These are phyloP conservation scores for Bombus breviceps DNA, from an alignment of 1,140 invertebrate genomes.

Conservation along the genomic window DNA sequence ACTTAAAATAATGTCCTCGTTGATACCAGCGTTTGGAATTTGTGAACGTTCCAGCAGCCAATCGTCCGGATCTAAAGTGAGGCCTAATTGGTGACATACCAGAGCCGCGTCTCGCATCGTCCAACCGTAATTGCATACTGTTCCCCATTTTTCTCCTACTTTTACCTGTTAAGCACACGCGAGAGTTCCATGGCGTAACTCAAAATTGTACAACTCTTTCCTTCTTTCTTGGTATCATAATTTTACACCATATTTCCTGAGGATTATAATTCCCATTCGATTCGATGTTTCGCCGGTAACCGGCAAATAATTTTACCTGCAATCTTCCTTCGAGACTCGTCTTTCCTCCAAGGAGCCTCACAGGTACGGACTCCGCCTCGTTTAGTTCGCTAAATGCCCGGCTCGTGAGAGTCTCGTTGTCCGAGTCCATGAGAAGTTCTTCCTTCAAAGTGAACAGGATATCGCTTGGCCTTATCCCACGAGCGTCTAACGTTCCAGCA, in stretches of 20 bases:
- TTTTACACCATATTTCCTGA: neutral
- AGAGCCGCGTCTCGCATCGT: constrained; percentile 95
- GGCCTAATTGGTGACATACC: constrained; percentile 97
- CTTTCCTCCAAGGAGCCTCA: constrained; percentile 90
- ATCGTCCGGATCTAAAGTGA: constrained; percentile 95
- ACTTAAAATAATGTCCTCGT: constrained; percentile 90
- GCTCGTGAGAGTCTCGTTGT: constrained; percentile 84
- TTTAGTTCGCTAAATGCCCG: constrained; percentile 77
- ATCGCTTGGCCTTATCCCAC: constrained; percentile 89
- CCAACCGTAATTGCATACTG: constrained; percentile 98
- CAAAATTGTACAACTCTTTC: too few species aligned
- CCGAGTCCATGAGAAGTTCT: constrained; percentile 85
- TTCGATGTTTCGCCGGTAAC: accelerated
- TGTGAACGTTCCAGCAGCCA: constrained; percentile 92
- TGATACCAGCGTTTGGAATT: constrained; percentile 90
- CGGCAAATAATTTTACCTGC: constrained; percentile 83
- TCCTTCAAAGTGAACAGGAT: constrained; percentile 91
- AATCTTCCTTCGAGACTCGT: constrained; percentile 90
- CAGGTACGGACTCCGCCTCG: constrained; percentile 83
- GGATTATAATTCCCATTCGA: too few species aligned
- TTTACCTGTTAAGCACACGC: constrained; percentile 84
- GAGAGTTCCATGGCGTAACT: neutral
- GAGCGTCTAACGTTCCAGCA: constrained; percentile 93
- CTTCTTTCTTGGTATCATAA: neutral
- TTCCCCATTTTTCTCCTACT: constrained; percentile 95